A percentile compares a stretch with the other conserved stretches of the same genome.
phyloP scores from a whole-genome alignment of 2,888 invertebrate genomes.

The Isotomurus palustris region DNA sequence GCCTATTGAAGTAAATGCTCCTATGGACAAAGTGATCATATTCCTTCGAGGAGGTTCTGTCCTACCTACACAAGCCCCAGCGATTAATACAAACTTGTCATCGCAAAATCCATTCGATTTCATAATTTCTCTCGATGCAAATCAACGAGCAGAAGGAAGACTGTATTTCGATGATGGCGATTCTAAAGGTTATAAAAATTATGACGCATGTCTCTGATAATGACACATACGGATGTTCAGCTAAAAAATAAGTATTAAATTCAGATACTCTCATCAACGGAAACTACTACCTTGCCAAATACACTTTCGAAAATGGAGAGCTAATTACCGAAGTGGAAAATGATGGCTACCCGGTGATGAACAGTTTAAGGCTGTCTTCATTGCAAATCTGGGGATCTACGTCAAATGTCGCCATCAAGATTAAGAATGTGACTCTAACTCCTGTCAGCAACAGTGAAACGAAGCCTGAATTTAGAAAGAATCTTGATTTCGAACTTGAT shows the following conservation, averaged over 20 bases:
- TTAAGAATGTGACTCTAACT: no score
- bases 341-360: no score
- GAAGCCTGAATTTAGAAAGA: no score
- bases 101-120: slow-evolving; percentile 61
- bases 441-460: no score
- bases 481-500: no score
- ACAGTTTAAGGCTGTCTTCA: no score
- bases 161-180: slow-evolving; percentile 47
- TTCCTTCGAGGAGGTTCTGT: slow-evolving; percentile 46
- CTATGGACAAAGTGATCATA: slow-evolving; percentile 41
- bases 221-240: background rate
- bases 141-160: slow-evolving; percentile 37
- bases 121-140: slow-evolving; percentile 48
- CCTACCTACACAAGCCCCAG: slow-evolving; percentile 45
- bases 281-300: no score
- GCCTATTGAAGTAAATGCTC: slow-evolving; percentile 11
- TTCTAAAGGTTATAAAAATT: background rate
- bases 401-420: no score
- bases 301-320: no score
- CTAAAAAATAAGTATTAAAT: background rate
- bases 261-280: background rate
- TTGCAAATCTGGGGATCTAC: no score
- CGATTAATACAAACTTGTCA: slow-evolving; percentile 32
- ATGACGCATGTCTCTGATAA: no score
- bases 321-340: no score